These are phyloP conservation scores for Trachelipus rathkii DNA, from an alignment of 1,140 invertebrate genomes.

Conservation along the genomic window DNA sequence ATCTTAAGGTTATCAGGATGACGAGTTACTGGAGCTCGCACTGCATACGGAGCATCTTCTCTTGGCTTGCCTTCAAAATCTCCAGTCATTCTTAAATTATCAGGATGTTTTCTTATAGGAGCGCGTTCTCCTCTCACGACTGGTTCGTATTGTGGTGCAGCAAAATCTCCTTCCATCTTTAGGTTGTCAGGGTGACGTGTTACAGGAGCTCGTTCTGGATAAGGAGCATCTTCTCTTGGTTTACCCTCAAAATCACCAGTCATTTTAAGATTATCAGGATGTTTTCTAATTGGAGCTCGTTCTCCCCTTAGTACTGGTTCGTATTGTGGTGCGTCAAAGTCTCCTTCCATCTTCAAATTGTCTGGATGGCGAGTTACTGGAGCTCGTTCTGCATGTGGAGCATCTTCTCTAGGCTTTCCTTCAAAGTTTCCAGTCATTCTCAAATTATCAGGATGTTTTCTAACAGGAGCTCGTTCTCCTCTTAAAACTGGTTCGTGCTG, in stretches of 20 bases:
- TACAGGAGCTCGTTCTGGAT: conserved; percentile 23
- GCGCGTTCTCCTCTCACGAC: conserved; percentile 55
- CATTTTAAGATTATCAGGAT: conserved; percentile 57
- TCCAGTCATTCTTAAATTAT: conserved; percentile 47
- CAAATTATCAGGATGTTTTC: conserved; percentile 57
- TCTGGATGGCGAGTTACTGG: conserved; percentile 40
- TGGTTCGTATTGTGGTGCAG: conserved; percentile 29
- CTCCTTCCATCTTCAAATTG: conserved; percentile 42
- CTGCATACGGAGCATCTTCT: conserved; percentile 45
- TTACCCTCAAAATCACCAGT: conserved; percentile 21
- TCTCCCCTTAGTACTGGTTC: conserved; percentile 48
- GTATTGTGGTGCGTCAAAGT: conserved; percentile 35
- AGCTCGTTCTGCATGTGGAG: conserved; percentile 38
- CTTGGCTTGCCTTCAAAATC: conserved; percentile 37
- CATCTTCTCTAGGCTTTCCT: conserved; percentile 35
- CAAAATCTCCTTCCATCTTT: conserved; percentile 47
- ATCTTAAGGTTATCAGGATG: conserved; percentile 57
- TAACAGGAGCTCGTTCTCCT: conserved; percentile 53
- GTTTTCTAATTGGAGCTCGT: conserved; percentile 51
- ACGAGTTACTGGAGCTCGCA: conserved; percentile 49
- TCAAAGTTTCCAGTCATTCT: conserved; percentile 59
- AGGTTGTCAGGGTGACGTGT: conserved; percentile 43
- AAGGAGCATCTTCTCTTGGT: conserved; percentile 20
- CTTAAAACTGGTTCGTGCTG: conserved; percentile 48
- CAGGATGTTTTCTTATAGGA: conserved; percentile 46